Evolutionary conservation across 1,140 invertebrate species (phyloP).

Genomic region (Solenopsis fugax): DNA sequence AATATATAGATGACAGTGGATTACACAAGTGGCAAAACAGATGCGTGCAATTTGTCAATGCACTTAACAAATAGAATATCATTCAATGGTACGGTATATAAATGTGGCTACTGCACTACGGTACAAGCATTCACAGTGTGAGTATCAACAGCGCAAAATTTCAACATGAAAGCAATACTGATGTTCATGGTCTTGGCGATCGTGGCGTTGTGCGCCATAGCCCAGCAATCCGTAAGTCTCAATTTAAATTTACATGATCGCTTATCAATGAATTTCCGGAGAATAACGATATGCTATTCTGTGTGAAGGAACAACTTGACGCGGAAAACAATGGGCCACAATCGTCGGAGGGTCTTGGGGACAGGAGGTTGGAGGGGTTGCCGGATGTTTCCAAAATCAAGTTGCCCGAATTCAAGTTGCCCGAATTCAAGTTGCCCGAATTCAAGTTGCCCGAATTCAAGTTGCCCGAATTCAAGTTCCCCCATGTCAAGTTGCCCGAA

Average conservation of each 20-base stretch:
- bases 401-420: no score
- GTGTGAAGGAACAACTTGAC: background rate
- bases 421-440: no score
- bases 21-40: conserved; percentile 35
- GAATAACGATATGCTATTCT: background rate
- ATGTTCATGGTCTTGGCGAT: conserved; percentile 68
- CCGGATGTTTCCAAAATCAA: no score
- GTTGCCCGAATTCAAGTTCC: no score
- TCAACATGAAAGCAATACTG: conserved; percentile 50
- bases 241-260: background rate
- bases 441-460: no score
- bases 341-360: no score
- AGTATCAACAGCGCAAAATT: background rate
- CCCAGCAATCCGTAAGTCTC: conserved; percentile 49
- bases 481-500: no score
- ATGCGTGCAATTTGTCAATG: conserved; percentile 48
- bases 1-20: background rate
- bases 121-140: background rate
- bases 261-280: background rate
- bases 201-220: conserved; percentile 67
- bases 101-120: conserved; percentile 25
- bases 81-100: conserved; percentile 45
- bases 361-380: no score
- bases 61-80: conserved; percentile 6
- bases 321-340: no score